These are phyloP conservation scores for Bombus sylvicola DNA, from an alignment of 1,140 invertebrate species.

Conservation along the genomic window DNA sequence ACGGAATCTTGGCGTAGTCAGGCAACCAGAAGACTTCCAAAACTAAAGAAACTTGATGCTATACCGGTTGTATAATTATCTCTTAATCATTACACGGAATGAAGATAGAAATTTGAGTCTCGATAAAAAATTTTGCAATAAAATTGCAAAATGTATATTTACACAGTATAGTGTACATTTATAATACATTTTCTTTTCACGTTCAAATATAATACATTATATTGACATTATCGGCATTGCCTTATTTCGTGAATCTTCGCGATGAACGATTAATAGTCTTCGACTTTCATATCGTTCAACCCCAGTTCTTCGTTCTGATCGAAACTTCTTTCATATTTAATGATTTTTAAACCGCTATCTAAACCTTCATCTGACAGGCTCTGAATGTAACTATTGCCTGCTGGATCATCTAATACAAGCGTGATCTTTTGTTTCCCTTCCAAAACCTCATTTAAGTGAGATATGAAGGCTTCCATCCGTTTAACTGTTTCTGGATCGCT, in stretches of 20 bases:
- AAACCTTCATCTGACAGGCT: constrained; percentile 89
- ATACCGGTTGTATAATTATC: constrained; percentile 78
- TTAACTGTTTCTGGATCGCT: constrained; percentile 83
- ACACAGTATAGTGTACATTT: constrained; percentile 46
- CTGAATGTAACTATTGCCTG: constrained; percentile 98
- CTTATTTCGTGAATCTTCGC: neutral
- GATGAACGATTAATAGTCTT: constrained; percentile 85
- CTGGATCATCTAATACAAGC: constrained; percentile 96
- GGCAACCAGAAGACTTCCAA: constrained; percentile 84
- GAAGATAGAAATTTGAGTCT: constrained; percentile 11
- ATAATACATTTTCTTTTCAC: constrained; percentile 32
- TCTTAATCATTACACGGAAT: neutral
- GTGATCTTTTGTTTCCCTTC: constrained; percentile 87
- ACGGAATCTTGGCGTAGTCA: constrained; percentile 83
- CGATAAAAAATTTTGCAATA: constrained; percentile 16
- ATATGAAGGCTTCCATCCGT: constrained; percentile 86
- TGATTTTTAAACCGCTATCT: constrained; percentile 89
- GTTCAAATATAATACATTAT: constrained; percentile 15
- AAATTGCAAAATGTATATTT: constrained; percentile 60
- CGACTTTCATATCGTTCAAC: constrained; percentile 98
- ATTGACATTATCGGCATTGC: constrained; percentile 1
- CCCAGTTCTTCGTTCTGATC: constrained; percentile 98
- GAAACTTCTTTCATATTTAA: constrained; percentile 91
- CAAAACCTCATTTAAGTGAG: constrained; percentile 88
- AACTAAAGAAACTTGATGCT: constrained; percentile 87